Percentiles rank a stretch among this genome's conserved stretches.
These are phyloP conservation scores for Ypsolopha sequella DNA, from an alignment of 2,888 invertebrate genomes.

Conservation along the genomic window DNA sequence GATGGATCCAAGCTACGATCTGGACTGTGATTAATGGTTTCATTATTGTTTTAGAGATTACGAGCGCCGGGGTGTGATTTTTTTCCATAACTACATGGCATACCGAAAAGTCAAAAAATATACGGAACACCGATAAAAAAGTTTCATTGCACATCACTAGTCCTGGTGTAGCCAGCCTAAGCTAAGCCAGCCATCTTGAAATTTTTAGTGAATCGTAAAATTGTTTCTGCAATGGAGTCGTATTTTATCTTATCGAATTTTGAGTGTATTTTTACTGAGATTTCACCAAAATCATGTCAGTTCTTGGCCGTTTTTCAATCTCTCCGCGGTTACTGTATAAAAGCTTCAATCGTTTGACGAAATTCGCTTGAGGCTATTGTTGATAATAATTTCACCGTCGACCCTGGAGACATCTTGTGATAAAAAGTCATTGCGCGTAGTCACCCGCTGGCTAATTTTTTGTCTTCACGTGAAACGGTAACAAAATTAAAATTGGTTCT, in stretches of 20 bases:
- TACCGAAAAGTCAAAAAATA: no score
- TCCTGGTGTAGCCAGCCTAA: no score
- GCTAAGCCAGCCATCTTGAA: conserved; percentile 2
- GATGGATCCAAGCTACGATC: no score
- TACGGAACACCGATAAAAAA: not conserved
- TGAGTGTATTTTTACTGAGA: conserved; percentile 57
- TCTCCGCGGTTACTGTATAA: conserved; percentile 58
- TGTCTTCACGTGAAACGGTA: conserved; percentile 56
- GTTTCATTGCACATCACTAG: not conserved
- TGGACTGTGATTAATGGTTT: no score
- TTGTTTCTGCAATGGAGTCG: conserved; percentile 59
- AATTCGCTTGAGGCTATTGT: conserved; percentile 50
- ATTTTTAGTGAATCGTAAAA: conserved; percentile 1
- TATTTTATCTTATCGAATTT: conserved; percentile 63
- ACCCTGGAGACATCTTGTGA: conserved; percentile 70
- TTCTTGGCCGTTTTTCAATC: conserved; percentile 56
- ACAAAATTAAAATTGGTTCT: conserved; percentile 55
- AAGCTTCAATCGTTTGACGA: conserved; percentile 64
- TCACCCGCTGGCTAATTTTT: conserved; percentile 38
- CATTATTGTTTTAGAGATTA: no score
- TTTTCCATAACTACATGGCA: no score
- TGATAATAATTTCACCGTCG: conserved; percentile 52
- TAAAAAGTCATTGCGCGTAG: conserved; percentile 47
- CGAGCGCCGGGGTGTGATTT: no score
- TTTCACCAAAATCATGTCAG: conserved; percentile 66